Evolutionary conservation across 2,113 vertebrate species (phyloP).

Genomic region (Brachyhypopomus gauderio): DNA sequence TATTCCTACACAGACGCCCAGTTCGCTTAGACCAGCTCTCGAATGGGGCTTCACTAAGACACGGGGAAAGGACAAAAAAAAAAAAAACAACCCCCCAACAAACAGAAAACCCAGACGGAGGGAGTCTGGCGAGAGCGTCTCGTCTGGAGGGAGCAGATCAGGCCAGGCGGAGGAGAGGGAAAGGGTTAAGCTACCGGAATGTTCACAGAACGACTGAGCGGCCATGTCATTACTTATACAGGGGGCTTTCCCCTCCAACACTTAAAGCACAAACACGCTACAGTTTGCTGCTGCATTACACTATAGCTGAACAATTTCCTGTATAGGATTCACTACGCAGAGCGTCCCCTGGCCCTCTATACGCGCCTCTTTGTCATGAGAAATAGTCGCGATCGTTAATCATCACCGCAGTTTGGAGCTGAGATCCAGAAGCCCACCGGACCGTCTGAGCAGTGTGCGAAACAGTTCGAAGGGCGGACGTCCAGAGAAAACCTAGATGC

Average conservation of each 20-base stretch:
- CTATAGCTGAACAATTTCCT: conserved; percentile 42
- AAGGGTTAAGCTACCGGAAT: conserved; percentile 39
- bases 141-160: not conserved
- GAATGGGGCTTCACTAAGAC: not conserved
- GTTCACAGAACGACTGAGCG: conserved; percentile 27
- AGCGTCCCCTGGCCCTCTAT: conserved; percentile 3
- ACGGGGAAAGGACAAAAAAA: conserved; percentile 40
- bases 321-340: conserved; percentile 21
- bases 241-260: conserved; percentile 35
- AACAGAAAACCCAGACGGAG: not conserved
- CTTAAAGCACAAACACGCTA: conserved; percentile 34
- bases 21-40: conserved; percentile 16
- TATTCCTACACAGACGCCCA: conserved; percentile 17
- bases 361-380: conserved; percentile 4
- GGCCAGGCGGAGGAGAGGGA: not conserved
- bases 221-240: conserved; percentile 35
- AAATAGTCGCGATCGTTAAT: conserved; percentile 22
- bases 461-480: conserved; percentile 28
- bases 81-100: conserved; percentile 1
- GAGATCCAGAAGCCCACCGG: not conserved
- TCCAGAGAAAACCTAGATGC: conserved; percentile 42
- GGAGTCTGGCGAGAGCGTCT: not conserved
- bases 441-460: conserved; percentile 21
- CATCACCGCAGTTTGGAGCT: not conserved
- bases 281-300: conserved; percentile 29